Conservation (phyloP, 2,113 vertebrate species). For the Plectropomus leopardus region DNA sequence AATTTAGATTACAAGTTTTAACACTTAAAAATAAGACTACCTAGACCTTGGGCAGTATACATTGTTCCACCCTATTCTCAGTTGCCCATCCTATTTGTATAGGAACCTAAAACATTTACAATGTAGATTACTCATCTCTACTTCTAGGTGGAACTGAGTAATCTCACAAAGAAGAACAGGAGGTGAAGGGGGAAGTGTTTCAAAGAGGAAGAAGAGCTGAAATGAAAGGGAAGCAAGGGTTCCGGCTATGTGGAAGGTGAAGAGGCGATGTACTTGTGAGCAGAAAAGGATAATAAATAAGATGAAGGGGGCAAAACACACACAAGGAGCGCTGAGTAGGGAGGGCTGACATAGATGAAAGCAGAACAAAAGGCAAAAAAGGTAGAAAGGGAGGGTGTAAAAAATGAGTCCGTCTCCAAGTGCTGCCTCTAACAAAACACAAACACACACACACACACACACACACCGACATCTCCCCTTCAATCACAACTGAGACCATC, state of each 20-base stretch:
- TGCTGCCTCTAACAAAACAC: constrained; percentile 21
- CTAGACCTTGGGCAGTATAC: not conserved
- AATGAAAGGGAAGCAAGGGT: constrained; percentile 26
- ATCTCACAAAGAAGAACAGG: constrained; percentile 23
- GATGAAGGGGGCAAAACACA: constrained; percentile 35
- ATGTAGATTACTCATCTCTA: not conserved
- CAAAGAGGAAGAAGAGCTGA: constrained; percentile 52
- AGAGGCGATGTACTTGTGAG: constrained; percentile 10
- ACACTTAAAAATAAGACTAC: not conserved
- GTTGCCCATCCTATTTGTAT: not conserved
- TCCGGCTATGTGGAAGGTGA: constrained; percentile 16
- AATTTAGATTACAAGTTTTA: not conserved
- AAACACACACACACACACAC: constrained; percentile 43
- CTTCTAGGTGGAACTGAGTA: constrained; percentile 14
- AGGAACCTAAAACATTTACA: not conserved
- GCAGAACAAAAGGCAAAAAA: constrained; percentile 45
- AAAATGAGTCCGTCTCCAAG: constrained; percentile 26
- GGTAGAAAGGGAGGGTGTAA: not conserved
- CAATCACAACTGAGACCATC: constrained; percentile 55
- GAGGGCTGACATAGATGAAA: constrained; percentile 39
- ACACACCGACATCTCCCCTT: constrained; percentile 34
- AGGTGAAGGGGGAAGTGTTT: constrained; percentile 35
- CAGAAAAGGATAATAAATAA: constrained; percentile 48
- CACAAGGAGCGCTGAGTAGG: constrained; percentile 6
- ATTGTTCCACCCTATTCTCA: not conserved